These are phyloP conservation scores for Champsocephalus esox DNA, from an alignment of 2,797 vertebrate species.

Conservation along the genomic window DNA sequence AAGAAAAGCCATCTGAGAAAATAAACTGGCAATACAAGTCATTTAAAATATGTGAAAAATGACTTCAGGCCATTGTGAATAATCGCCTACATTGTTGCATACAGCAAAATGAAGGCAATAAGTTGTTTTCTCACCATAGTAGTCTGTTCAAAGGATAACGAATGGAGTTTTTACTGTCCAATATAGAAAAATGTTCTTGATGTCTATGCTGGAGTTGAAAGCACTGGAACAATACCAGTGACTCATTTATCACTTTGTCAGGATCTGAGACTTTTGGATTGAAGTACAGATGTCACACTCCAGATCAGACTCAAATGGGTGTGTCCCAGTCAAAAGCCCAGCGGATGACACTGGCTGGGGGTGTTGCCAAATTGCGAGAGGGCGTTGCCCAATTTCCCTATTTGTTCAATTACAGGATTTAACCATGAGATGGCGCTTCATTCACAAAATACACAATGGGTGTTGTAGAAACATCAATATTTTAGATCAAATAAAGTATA, in stretches of 20 bases:
- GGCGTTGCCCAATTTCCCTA: too few relatives aligned
- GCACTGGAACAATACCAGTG: slow-evolving; percentile 14
- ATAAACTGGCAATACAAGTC: slow-evolving; percentile 1
- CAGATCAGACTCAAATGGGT: too few relatives aligned
- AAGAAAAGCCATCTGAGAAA: slow-evolving; percentile 7
- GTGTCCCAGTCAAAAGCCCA: too few relatives aligned
- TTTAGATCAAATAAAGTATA: too few relatives aligned
- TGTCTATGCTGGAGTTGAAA: slow-evolving; percentile 16
- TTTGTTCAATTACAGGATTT: too few relatives aligned
- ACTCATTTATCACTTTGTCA: slow-evolving; percentile 15
- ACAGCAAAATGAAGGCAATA: slow-evolving; percentile 9
- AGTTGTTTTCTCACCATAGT: slow-evolving; percentile 2
- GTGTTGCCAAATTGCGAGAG: too few relatives aligned
- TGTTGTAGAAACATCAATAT: too few relatives aligned
- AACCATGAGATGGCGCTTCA: too few relatives aligned
- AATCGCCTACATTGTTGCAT: neutral
- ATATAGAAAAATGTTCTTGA: slow-evolving; percentile 10
- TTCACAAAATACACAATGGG: too few relatives aligned
- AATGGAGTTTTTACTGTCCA: slow-evolving; percentile 10
- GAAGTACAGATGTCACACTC: too few relatives aligned
- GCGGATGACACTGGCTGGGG: too few relatives aligned
- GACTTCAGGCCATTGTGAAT: neutral
- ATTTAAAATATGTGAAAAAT: neutral
- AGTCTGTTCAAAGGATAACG: slow-evolving; percentile 10
- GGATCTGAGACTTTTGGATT: neutral